These are phyloP conservation scores for Dicerorhinus sumatrensis DNA, from an alignment of 2,113 vertebrate genomes.

Conservation along the genomic window DNA sequence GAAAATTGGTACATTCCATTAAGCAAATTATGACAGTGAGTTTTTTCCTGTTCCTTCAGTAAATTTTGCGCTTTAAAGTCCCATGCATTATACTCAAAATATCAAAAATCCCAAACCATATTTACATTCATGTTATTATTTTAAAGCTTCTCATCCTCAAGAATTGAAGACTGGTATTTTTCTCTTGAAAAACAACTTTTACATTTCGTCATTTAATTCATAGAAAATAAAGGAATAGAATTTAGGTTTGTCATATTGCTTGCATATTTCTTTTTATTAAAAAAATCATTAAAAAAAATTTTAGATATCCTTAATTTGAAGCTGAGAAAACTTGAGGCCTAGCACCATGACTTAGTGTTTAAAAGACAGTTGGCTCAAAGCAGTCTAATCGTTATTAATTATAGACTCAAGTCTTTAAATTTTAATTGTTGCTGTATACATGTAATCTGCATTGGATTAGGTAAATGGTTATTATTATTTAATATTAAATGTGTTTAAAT, in stretches of 20 bases:
- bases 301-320: constrained; percentile 4
- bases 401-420: not conserved
- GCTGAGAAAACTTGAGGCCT: not conserved
- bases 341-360: not conserved
- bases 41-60: constrained; percentile 38
- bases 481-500: constrained; percentile 53
- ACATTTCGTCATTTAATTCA: constrained; percentile 50
- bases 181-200: constrained; percentile 39
- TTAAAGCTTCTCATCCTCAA: constrained; percentile 30
- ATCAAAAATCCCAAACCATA: not conserved
- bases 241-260: not conserved
- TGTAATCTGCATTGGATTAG: constrained; percentile 36
- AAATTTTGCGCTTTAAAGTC: constrained; percentile 52
- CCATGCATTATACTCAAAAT: not conserved
- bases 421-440: not conserved
- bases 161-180: constrained; percentile 33
- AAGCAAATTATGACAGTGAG: not conserved
- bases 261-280: constrained; percentile 5
- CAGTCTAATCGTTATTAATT: not conserved
- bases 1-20: constrained; percentile 18
- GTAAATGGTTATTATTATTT: constrained; percentile 53
- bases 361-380: not conserved
- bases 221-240: constrained; percentile 33
- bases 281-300: constrained; percentile 20
- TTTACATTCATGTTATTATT: not conserved